Conservation (phyloP, 2,113 vertebrate genomes). For the Cavia porcellus region DNA sequence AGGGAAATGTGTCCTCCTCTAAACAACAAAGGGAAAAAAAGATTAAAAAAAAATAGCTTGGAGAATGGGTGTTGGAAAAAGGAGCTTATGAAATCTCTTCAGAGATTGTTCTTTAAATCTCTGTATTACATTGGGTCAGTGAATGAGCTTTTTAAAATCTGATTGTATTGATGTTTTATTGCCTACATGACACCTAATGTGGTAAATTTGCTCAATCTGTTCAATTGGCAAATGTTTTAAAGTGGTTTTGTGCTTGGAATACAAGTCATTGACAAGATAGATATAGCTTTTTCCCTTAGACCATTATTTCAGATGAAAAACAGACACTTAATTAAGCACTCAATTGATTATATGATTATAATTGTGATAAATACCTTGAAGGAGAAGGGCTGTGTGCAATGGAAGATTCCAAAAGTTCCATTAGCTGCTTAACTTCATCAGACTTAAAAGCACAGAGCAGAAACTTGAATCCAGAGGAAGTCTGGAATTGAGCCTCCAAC, state of each 20-base stretch:
- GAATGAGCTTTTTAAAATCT: neutral
- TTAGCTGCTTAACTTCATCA: neutral
- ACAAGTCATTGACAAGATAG: neutral
- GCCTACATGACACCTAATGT: neutral
- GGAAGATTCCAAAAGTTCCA: neutral
- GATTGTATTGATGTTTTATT: conserved; percentile 20
- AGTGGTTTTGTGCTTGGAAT: conserved; percentile 2
- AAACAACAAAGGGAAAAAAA: neutral
- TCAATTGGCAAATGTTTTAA: conserved; percentile 13
- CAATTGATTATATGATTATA: conserved; percentile 52
- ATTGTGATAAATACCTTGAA: conserved; percentile 52
- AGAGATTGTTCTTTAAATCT: neutral
- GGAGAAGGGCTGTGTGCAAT: neutral
- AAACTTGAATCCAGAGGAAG: neutral
- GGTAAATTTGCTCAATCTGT: conserved; percentile 15
- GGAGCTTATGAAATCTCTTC: neutral
- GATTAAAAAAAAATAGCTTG: neutral
- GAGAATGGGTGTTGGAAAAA: neutral
- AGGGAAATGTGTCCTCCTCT: neutral
- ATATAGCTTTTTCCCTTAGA: conserved; percentile 22
- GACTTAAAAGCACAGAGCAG: neutral
- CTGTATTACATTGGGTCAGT: neutral
- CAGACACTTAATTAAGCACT: conserved; percentile 58
- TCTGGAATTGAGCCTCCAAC: neutral
- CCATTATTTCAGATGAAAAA: conserved; percentile 22